Conservation (phyloP, 2,888 invertebrate species). For the Cataglyphis livida region DNA sequence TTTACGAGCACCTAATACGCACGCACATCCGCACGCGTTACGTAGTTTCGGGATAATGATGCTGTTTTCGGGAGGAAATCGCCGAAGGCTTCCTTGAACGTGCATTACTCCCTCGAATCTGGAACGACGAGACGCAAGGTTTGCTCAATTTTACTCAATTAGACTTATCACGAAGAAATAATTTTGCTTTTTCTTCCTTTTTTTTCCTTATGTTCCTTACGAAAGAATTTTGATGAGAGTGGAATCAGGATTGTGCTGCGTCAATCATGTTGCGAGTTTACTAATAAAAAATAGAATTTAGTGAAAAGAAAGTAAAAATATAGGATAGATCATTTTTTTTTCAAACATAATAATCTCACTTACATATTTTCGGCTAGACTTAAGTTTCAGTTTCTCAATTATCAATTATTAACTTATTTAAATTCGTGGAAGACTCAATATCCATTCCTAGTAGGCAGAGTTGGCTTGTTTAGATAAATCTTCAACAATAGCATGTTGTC, state of each 20-base stretch:
- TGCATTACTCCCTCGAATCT: conserved; percentile 34
- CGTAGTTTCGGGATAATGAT: conserved; percentile 61
- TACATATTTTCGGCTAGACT: background rate
- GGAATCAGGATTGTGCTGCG: background rate
- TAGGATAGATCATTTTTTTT: background rate
- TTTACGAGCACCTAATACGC: background rate
- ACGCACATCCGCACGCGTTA: conserved; percentile 5
- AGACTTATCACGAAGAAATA: background rate
- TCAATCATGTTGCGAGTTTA: background rate
- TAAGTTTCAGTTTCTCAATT: background rate
- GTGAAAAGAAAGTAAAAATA: background rate
- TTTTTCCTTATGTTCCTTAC: background rate
- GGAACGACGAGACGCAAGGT: conserved; percentile 65
- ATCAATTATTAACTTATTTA: background rate
- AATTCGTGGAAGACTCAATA: background rate
- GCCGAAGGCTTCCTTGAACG: conserved; percentile 68
- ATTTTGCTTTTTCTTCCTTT: background rate
- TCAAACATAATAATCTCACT: background rate
- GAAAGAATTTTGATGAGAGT: no score
- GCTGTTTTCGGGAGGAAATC: conserved; percentile 62
- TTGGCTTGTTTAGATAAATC: background rate
- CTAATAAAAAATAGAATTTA: background rate
- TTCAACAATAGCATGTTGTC: background rate
- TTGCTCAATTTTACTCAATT: conserved; percentile 51
- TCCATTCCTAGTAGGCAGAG: background rate